Conservation (phyloP, 2,888 invertebrate genomes). For the Sicus ferrugineus region DNA sequence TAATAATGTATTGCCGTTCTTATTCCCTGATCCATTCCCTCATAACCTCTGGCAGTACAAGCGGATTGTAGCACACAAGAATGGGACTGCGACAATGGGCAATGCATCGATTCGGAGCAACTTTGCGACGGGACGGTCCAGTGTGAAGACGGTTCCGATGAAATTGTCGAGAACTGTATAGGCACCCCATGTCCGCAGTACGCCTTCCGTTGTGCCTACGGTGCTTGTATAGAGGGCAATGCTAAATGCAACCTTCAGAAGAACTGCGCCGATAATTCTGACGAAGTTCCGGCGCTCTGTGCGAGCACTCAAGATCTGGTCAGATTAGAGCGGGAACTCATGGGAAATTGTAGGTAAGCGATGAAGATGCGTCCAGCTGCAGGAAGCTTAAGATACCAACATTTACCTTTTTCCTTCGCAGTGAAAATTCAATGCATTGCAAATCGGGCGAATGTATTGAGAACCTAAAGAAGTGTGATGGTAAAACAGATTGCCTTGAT, state of each 20-base stretch:
- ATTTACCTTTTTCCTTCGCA: neutral
- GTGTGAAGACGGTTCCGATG: slow-evolving; percentile 46
- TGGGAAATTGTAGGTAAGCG: slow-evolving; percentile 22
- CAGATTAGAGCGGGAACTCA: neutral
- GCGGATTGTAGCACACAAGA: slow-evolving; percentile 29
- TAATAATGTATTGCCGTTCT: too few species aligned
- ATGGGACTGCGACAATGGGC: slow-evolving; percentile 51
- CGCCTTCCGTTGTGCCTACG: slow-evolving; percentile 54
- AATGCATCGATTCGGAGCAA: slow-evolving; percentile 50
- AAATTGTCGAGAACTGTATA: slow-evolving; percentile 37
- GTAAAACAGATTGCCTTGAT: slow-evolving; percentile 52
- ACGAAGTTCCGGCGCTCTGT: slow-evolving; percentile 48
- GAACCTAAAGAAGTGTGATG: slow-evolving; percentile 58
- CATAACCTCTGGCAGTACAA: neutral
- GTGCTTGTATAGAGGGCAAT: slow-evolving; percentile 47
- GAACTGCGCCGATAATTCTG: slow-evolving; percentile 52
- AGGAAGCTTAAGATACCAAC: neutral
- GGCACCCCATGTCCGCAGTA: slow-evolving; percentile 44
- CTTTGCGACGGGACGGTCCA: slow-evolving; percentile 44
- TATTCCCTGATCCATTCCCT: too few species aligned
- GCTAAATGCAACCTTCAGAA: slow-evolving; percentile 45
- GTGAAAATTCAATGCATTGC: slow-evolving; percentile 35
- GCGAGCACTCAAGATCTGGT: slow-evolving; percentile 7
- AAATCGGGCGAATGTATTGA: slow-evolving; percentile 45
- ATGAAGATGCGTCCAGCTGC: neutral